These are phyloP conservation scores for Andrena camellia DNA, from an alignment of 2,888 invertebrate species.

Conservation along the genomic window DNA sequence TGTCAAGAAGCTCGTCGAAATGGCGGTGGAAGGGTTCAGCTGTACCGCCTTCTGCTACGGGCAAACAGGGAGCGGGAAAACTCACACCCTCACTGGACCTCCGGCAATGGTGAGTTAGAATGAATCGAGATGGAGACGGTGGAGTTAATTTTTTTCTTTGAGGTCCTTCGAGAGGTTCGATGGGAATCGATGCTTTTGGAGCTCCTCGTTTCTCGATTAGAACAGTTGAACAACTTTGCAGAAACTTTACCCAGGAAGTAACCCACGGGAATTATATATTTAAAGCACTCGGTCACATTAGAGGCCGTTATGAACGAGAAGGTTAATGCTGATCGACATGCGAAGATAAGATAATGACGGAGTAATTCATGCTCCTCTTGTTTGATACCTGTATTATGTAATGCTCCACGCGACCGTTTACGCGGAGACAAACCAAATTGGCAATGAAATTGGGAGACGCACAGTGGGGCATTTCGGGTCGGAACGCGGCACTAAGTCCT, in stretches of 20 bases:
- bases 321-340: slow-evolving; percentile 61
- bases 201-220: not conserved
- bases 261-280: slow-evolving; percentile 40
- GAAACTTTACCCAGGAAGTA: slow-evolving; percentile 7
- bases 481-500: too few species aligned
- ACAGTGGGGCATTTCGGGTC: too few species aligned
- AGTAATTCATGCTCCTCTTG: slow-evolving; percentile 28
- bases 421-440: slow-evolving; percentile 2
- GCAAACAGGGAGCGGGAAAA: slow-evolving; percentile 98
- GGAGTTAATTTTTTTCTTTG: not conserved
- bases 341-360: slow-evolving; percentile 68
- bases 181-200: not conserved
- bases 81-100: slow-evolving; percentile 97
- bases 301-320: slow-evolving; percentile 55
- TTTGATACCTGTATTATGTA: not conserved
- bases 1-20: slow-evolving; percentile 95
- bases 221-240: not conserved
- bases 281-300: slow-evolving; percentile 44
- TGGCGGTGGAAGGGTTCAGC: slow-evolving; percentile 97
- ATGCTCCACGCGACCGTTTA: not conserved
- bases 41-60: slow-evolving; percentile 98
- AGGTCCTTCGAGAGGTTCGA: not conserved
- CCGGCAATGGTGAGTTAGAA: slow-evolving; percentile 90
- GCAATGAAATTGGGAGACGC: not conserved
- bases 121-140: not conserved